These are phyloP conservation scores for Hermetia illucens DNA, from an alignment of 1,140 invertebrate genomes.

Conservation along the genomic window DNA sequence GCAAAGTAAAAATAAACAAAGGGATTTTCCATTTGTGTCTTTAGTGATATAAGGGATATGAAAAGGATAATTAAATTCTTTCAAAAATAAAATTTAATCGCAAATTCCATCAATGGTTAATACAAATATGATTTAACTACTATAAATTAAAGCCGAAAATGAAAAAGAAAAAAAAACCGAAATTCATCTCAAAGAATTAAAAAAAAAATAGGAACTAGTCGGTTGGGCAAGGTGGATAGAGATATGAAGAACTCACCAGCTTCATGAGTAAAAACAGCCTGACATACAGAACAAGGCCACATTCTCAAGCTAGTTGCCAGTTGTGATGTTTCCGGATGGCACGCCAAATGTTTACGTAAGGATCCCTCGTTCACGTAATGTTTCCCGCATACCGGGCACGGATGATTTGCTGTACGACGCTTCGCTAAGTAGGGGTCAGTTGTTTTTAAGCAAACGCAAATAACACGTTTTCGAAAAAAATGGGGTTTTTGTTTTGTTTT, in stretches of 20 bases:
- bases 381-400: slow-evolving; percentile 86
- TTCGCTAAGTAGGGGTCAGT: slow-evolving; percentile 73
- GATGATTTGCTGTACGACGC: slow-evolving; percentile 80
- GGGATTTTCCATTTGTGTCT: too few species aligned
- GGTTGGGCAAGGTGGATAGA: too few species aligned
- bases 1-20: too few species aligned
- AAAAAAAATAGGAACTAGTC: not conserved
- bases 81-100: too few species aligned
- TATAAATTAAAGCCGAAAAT: not conserved
- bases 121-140: not conserved
- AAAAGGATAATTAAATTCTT: too few species aligned
- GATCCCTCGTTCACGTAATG: slow-evolving; percentile 91
- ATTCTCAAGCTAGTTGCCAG: slow-evolving; percentile 72
- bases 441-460: slow-evolving; percentile 12
- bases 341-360: slow-evolving; percentile 78
- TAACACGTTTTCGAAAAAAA: too few species aligned
- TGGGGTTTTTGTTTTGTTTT: too few species aligned
- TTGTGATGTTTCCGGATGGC: slow-evolving; percentile 81
- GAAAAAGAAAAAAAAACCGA: not conserved
- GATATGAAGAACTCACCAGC: slow-evolving; percentile 54
- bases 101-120: not conserved
- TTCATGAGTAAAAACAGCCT: slow-evolving; percentile 87
- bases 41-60: too few species aligned
- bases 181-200: not conserved
- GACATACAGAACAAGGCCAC: slow-evolving; percentile 89